phyloP scores from a whole-genome alignment of 2,888 invertebrate species.

The Arenicola marina region DNA sequence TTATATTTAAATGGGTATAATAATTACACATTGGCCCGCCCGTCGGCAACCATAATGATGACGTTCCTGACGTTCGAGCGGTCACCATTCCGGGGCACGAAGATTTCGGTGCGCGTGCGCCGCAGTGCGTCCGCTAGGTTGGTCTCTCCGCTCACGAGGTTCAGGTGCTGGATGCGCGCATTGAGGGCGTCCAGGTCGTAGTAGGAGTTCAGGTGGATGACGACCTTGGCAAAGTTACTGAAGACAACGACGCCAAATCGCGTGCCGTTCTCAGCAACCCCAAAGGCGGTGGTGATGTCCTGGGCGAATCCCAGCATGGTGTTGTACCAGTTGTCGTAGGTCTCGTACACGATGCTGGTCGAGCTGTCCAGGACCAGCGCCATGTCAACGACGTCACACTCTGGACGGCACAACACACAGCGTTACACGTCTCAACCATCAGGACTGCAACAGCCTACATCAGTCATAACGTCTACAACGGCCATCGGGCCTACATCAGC shows the following conservation, averaged over 20 bases:
- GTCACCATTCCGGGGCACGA: neutral
- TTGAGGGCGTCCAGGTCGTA: neutral
- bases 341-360: neutral
- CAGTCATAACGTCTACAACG: too few species aligned
- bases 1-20: too few species aligned
- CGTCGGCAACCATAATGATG: neutral
- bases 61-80: neutral
- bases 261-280: neutral
- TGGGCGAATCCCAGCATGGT: neutral
- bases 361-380: conserved; percentile 1
- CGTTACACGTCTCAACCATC: too few species aligned
- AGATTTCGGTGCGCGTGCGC: neutral
- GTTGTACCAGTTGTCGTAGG: neutral
- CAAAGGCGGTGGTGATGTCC: neutral
- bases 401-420: too few species aligned
- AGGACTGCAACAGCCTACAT: too few species aligned
- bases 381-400: conserved; percentile 3
- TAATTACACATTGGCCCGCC: conserved; percentile 1
- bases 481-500: too few species aligned
- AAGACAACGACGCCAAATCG: neutral
- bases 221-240: neutral
- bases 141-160: conserved; percentile 16
- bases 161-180: neutral
- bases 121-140: conserved; percentile 26
- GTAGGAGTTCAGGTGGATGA: neutral